These are phyloP conservation scores for Larimichthys polyactis DNA, from an alignment of 2,113 vertebrate species.

Conservation along the genomic window DNA sequence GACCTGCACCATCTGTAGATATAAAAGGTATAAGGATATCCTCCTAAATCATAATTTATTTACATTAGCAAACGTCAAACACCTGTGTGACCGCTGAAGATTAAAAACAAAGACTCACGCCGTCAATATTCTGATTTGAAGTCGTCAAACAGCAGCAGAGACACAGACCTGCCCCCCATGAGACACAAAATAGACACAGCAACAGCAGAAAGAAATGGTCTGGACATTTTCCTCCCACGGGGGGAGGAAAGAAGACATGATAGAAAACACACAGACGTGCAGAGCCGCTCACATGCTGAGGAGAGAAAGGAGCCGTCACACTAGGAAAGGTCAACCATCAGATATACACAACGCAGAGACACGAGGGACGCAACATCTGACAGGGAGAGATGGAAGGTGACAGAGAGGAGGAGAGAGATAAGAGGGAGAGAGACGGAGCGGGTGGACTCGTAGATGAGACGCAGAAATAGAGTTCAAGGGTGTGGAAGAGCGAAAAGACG, in stretches of 20 bases:
- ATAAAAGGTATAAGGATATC: too few relatives aligned
- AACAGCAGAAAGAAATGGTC: conserved; percentile 57
- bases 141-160: neutral
- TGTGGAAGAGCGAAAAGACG: conserved; percentile 63
- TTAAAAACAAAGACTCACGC: neutral
- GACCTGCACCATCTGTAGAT: too few relatives aligned
- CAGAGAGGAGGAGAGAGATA: conserved; percentile 50
- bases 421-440: conserved; percentile 24
- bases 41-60: neutral
- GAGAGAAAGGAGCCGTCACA: conserved; percentile 84
- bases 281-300: conserved; percentile 46
- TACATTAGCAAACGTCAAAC: neutral
- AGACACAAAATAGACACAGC: conserved; percentile 67
- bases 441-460: conserved; percentile 60
- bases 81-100: neutral
- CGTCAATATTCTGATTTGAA: neutral
- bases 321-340: conserved; percentile 85
- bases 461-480: conserved; percentile 79
- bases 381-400: conserved; percentile 75
- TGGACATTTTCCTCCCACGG: conserved; percentile 58
- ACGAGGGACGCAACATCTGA: conserved; percentile 70
- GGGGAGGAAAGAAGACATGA: conserved; percentile 24
- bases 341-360: conserved; percentile 75
- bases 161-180: neutral
- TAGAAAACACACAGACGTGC: conserved; percentile 63